phyloP scores from a whole-genome alignment of 2,797 vertebrate genomes.

The Eremophila alpestris region DNA sequence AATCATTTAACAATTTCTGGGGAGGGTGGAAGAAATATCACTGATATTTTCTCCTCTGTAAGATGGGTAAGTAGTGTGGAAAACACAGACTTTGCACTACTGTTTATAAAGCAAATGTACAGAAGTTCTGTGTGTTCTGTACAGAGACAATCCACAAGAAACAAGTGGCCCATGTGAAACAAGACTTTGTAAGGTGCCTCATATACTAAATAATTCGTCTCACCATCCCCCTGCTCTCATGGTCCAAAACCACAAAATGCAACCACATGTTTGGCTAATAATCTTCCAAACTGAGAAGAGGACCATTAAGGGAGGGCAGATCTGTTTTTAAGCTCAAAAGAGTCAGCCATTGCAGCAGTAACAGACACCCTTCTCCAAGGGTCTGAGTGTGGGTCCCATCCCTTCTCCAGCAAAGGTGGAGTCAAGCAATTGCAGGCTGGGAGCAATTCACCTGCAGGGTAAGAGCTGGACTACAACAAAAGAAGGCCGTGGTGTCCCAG shows the following conservation, averaged over 20 bases:
- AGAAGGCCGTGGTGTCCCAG: neutral
- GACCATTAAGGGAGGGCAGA: neutral
- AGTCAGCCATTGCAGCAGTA: neutral
- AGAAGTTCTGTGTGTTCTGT: neutral
- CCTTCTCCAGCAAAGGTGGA: neutral
- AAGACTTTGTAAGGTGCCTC: neutral
- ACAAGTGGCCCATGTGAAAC: neutral
- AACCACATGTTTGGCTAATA: constrained; percentile 14
- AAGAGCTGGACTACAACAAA: neutral
- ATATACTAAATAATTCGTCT: neutral
- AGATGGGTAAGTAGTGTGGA: neutral
- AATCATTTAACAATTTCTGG: neutral
- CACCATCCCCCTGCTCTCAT: neutral
- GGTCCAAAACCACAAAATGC: constrained; percentile 19
- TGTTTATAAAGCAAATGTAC: neutral
- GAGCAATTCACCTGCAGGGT: neutral
- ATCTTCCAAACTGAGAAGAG: neutral
- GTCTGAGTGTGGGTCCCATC: neutral
- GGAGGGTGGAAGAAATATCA: neutral
- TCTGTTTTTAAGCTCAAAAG: constrained; percentile 14
- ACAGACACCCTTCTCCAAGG: neutral
- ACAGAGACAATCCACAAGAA: neutral
- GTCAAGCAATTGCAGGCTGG: neutral
- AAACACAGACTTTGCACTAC: neutral
- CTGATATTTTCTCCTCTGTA: neutral